Evolutionary conservation across 2,113 vertebrate species (phyloP).

Genomic region (Mus spicilegus): DNA sequence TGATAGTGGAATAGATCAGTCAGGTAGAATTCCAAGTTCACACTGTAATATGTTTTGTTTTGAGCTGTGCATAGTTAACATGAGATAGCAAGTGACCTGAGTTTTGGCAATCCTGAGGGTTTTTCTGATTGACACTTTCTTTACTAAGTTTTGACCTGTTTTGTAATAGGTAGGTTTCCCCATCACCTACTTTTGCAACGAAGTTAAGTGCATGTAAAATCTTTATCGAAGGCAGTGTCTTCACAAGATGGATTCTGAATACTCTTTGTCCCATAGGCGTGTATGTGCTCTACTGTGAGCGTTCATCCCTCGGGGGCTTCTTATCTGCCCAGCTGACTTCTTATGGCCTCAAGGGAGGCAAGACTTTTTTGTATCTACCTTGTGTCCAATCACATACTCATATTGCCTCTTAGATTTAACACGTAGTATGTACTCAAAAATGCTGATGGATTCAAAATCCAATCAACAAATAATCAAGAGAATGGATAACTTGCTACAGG

Average conservation of each 20-base stretch:
- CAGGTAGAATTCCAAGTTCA: constrained; percentile 42
- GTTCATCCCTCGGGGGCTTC: background rate
- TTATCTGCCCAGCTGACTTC: background rate
- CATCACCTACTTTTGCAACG: constrained; percentile 50
- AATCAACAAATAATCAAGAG: background rate
- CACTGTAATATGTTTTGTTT: constrained; percentile 37
- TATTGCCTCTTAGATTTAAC: background rate
- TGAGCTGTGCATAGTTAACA: background rate
- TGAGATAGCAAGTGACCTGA: background rate
- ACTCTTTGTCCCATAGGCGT: background rate
- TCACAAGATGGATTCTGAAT: background rate
- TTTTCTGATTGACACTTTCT: constrained; percentile 52
- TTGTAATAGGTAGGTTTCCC: constrained; percentile 28
- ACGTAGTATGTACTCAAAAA: background rate
- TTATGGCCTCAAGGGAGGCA: background rate
- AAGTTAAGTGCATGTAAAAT: background rate
- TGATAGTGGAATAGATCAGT: background rate
- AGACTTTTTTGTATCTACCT: background rate
- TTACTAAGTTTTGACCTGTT: constrained; percentile 41
- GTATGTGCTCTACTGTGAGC: background rate
- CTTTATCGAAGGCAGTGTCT: background rate
- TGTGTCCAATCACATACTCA: background rate
- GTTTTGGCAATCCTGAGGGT: constrained; percentile 24
- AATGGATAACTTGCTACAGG: background rate
- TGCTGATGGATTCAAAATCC: background rate